A percentile compares a stretch with the other conserved stretches of the same genome.
Evolutionary conservation across 2,888 invertebrate species (phyloP).

Genomic region (Abrostola tripartita): DNA sequence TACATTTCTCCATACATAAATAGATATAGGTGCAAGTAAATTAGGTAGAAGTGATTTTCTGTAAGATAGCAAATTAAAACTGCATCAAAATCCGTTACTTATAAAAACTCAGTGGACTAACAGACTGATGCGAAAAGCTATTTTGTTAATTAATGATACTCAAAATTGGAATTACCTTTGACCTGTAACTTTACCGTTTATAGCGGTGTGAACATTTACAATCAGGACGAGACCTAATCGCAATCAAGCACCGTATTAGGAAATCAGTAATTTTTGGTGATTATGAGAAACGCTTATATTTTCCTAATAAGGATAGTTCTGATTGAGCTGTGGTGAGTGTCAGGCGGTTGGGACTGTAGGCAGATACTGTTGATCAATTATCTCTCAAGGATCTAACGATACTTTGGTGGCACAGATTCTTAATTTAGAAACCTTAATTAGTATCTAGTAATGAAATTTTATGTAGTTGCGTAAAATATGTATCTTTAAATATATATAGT

Average conservation of each 20-base stretch:
- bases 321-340: conserved; percentile 35
- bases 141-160: too few relatives aligned
- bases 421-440: too few relatives aligned
- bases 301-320: conserved; percentile 47
- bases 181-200: conserved; percentile 45
- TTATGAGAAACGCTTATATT: conserved; percentile 44
- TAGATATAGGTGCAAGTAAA: too few relatives aligned
- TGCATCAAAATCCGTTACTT: too few relatives aligned
- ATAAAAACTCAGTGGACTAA: too few relatives aligned
- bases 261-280: conserved; percentile 48
- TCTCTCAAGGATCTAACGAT: conserved; percentile 5
- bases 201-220: conserved; percentile 44
- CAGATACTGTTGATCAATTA: conserved; percentile 6
- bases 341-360: conserved; percentile 26
- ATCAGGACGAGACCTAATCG: conserved; percentile 50
- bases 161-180: neutral
- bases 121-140: too few relatives aligned
- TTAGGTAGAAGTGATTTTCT: too few relatives aligned
- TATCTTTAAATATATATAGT: too few relatives aligned
- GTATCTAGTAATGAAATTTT: too few relatives aligned
- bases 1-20: too few relatives aligned
- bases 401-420: neutral
- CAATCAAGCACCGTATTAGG: conserved; percentile 45
- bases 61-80: too few relatives aligned
- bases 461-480: neutral